phyloP scores from a whole-genome alignment of 2,888 invertebrate genomes.

The Nomada fabriciana region DNA sequence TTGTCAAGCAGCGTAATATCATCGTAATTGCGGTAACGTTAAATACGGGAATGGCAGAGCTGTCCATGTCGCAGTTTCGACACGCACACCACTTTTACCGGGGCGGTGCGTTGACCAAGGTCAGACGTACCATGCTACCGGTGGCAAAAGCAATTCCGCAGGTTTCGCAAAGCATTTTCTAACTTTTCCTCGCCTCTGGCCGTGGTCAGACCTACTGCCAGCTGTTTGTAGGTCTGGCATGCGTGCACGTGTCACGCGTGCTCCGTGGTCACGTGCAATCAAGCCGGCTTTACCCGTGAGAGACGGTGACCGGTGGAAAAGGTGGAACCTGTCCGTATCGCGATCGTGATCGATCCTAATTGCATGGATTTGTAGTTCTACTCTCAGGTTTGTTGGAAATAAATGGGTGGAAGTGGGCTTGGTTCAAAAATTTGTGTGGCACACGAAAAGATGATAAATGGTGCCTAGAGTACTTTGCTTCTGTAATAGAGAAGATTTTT shows the following conservation, averaged over 20 bases:
- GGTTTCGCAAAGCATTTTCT: conserved; percentile 71
- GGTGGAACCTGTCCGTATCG: conserved; percentile 45
- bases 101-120: conserved; percentile 64
- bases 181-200: conserved; percentile 63
- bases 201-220: conserved; percentile 60
- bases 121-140: conserved; percentile 61
- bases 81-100: conserved; percentile 56
- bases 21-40: conserved; percentile 40
- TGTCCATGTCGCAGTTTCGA: conserved; percentile 51
- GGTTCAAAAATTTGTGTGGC: no score
- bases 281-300: conserved; percentile 53
- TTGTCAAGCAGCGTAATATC: conserved; percentile 36
- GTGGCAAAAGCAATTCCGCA: conserved; percentile 56
- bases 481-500: no score
- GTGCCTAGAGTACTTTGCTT: no score
- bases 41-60: conserved; percentile 48
- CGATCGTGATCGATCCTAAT: conserved; percentile 24
- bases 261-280: conserved; percentile 69
- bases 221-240: conserved; percentile 65
- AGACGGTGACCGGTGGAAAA: conserved; percentile 55
- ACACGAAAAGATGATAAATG: no score
- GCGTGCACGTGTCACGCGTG: conserved; percentile 73
- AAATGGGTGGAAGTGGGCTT: background rate
- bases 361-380: background rate
- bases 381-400: background rate